Conservation (phyloP, 2,113 vertebrate genomes). For the Ibidorhyncha struthersii region DNA sequence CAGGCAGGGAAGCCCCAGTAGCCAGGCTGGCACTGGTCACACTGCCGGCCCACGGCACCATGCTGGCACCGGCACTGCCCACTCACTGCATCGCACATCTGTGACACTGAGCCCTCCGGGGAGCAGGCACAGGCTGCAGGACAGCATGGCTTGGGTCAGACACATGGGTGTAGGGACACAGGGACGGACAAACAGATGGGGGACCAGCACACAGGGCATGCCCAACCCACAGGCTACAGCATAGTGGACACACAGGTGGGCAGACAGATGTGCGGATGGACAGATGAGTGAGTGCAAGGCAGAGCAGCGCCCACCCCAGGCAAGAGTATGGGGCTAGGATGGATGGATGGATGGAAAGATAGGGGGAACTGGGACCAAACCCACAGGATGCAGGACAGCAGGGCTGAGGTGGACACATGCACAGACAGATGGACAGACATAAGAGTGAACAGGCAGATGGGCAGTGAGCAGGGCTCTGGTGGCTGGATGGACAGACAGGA, state of each 20-base stretch:
- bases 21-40: conserved; percentile 84
- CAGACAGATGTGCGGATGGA: rapidly evolving
- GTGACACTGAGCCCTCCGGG: conserved; percentile 74
- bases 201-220: neutral
- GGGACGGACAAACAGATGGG: neutral
- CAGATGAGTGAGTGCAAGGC: neutral
- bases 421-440: rapidly evolving
- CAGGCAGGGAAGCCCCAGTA: conserved; percentile 95
- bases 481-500: neutral
- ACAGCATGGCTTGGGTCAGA: neutral
- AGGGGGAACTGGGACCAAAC: neutral
- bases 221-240: rapidly evolving
- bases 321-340: too few relatives aligned
- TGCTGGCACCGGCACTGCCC: conserved; percentile 83
- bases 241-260: neutral
- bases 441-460: neutral
- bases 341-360: neutral
- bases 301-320: neutral
- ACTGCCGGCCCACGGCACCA: conserved; percentile 72
- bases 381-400: neutral
- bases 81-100: conserved; percentile 75
- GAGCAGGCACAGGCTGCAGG: conserved; percentile 84
- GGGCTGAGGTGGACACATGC: neutral
- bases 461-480: rapidly evolving
- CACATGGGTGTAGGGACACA: neutral